These are phyloP conservation scores for Autographa gamma DNA, from an alignment of 2,888 invertebrate genomes.

Conservation along the genomic window DNA sequence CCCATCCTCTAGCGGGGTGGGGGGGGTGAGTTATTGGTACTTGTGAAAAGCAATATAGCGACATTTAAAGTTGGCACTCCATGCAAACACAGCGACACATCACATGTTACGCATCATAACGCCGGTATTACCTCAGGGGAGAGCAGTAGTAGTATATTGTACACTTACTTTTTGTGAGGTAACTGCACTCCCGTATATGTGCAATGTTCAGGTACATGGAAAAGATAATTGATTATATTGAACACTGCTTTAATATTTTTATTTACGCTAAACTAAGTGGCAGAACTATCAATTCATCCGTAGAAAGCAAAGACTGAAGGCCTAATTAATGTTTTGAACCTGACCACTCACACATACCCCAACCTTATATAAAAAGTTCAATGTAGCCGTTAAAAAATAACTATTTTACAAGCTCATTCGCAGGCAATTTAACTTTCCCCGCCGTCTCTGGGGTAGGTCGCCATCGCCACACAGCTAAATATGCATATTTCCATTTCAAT, in stretches of 20 bases:
- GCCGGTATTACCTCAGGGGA: too few relatives aligned
- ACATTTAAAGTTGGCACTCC: background rate
- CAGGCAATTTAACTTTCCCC: conserved; percentile 2
- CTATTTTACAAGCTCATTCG: background rate
- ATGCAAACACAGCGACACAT: background rate
- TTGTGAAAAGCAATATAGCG: background rate
- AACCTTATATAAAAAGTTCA: background rate
- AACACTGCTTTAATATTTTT: too few relatives aligned
- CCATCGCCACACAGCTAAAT: background rate
- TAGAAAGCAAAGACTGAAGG: too few relatives aligned
- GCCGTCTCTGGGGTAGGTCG: background rate
- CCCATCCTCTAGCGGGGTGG: background rate
- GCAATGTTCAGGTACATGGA: too few relatives aligned
- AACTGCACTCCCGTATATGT: background rate
- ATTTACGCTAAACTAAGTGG: too few relatives aligned
- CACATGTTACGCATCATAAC: background rate
- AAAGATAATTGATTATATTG: too few relatives aligned
- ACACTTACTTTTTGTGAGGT: background rate
- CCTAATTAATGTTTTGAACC: background rate
- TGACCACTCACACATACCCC: background rate
- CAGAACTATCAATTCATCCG: too few relatives aligned
- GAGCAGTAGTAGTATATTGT: background rate
- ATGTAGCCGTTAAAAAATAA: background rate
- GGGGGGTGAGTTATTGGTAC: background rate
- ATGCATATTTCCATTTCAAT: conserved; percentile 6